These are phyloP conservation scores for Spermophilus dauricus DNA, from an alignment of 2,113 vertebrate species.

Conservation along the genomic window DNA sequence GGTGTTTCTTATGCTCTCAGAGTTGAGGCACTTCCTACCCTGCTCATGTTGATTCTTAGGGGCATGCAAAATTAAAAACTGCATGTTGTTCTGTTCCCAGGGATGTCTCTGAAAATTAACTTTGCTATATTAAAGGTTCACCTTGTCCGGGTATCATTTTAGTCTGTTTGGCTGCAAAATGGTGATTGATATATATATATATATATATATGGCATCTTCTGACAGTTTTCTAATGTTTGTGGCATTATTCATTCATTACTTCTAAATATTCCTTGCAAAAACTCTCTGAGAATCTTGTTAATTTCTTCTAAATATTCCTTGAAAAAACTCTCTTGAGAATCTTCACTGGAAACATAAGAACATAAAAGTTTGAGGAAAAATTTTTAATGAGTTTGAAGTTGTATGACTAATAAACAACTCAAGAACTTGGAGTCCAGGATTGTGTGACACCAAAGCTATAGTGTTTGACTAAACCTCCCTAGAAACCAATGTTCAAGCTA, in stretches of 20 bases:
- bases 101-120: neutral
- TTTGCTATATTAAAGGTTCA: neutral
- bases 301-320: neutral
- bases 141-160: neutral
- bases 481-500: neutral
- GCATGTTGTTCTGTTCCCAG: neutral
- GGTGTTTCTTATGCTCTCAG: neutral
- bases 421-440: slow-evolving; percentile 9
- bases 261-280: neutral
- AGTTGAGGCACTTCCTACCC: neutral
- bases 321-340: neutral
- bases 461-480: neutral
- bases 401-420: neutral
- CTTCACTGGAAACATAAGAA: slow-evolving; percentile 39
- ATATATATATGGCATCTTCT: neutral
- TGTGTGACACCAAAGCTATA: neutral
- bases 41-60: neutral
- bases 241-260: neutral
- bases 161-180: slow-evolving; percentile 47
- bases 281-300: neutral
- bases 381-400: neutral
- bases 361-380: neutral
- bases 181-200: neutral
- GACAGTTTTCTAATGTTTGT: neutral
- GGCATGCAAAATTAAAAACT: neutral